Conservation (phyloP, 2,888 invertebrate genomes). For the Sinohyriopsis cumingii region DNA sequence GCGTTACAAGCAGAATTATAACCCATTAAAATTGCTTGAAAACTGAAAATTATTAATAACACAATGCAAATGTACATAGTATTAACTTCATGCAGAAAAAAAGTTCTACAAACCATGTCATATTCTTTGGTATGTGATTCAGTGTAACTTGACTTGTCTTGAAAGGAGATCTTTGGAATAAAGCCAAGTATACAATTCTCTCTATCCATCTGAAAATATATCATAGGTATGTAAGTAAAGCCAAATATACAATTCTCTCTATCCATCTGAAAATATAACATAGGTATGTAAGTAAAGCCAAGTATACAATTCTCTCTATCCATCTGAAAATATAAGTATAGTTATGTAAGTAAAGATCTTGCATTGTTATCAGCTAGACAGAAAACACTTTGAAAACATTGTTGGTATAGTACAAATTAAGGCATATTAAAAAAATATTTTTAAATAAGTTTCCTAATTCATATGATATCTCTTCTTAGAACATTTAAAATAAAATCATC, state of each 20-base stretch:
- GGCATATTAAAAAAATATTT: too few relatives aligned
- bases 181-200: slow-evolving; percentile 84
- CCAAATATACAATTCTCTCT: slow-evolving; percentile 84
- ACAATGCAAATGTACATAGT: too few relatives aligned
- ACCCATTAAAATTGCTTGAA: too few relatives aligned
- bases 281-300: slow-evolving; percentile 76
- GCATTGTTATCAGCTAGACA: too few relatives aligned
- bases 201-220: slow-evolving; percentile 78
- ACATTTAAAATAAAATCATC: too few relatives aligned
- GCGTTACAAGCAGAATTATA: too few relatives aligned
- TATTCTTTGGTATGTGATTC: slow-evolving; percentile 94
- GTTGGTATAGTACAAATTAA: too few relatives aligned
- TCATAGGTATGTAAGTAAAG: slow-evolving; percentile 1
- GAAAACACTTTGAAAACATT: too few relatives aligned
- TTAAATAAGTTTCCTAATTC: too few relatives aligned
- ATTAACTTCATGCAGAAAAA: too few relatives aligned
- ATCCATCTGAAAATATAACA: slow-evolving; percentile 76
- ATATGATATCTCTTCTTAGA: too few relatives aligned
- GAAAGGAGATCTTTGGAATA: slow-evolving; percentile 85
- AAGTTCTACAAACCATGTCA: slow-evolving; percentile 76
- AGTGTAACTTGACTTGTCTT: slow-evolving; percentile 97
- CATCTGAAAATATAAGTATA: slow-evolving; percentile 74
- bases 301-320: slow-evolving; percentile 83
- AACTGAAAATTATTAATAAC: too few relatives aligned
- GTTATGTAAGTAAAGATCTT: background rate